phyloP scores from a whole-genome alignment of 2,113 vertebrate genomes.

The Syngnathus scovelli region DNA sequence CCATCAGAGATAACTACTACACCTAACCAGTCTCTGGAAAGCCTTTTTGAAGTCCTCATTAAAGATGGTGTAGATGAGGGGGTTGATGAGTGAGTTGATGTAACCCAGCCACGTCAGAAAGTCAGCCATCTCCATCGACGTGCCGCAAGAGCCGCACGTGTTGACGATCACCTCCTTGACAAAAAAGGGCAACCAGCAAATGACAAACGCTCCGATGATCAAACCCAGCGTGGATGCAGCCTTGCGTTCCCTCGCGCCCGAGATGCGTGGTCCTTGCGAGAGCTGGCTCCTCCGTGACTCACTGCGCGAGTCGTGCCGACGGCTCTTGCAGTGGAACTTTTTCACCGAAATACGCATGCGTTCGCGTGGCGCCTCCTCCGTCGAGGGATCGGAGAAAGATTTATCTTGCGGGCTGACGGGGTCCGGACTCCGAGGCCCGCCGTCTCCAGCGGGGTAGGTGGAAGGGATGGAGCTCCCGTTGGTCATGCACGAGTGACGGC shows the following conservation, averaged over 20 bases:
- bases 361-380: constrained; percentile 74
- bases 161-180: constrained; percentile 95
- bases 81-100: constrained; percentile 97
- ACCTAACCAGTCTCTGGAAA: constrained; percentile 89
- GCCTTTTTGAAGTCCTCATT: constrained; percentile 99
- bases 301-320: constrained; percentile 66
- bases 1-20: constrained; percentile 78
- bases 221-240: constrained; percentile 91
- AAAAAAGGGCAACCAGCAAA: constrained; percentile 98
- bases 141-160: constrained; percentile 80
- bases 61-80: constrained; percentile 97
- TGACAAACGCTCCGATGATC: constrained; percentile 93
- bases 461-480: constrained; percentile 85
- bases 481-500: constrained; percentile 75
- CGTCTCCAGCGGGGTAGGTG: constrained; percentile 73
- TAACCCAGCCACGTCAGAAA: constrained; percentile 97
- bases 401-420: constrained; percentile 79
- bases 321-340: constrained; percentile 71
- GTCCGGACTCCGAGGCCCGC: constrained; percentile 65
- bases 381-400: constrained; percentile 82
- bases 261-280: constrained; percentile 85
- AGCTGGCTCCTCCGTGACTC: constrained; percentile 78
- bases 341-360: constrained; percentile 67
- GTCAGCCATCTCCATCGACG: constrained; percentile 85
- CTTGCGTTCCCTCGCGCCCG: constrained; percentile 85